Evolutionary conservation across 2,113 vertebrate species (phyloP), one percentile per base, ranked within the genome.

Genomic region (Heterotis niloticus): DNA sequence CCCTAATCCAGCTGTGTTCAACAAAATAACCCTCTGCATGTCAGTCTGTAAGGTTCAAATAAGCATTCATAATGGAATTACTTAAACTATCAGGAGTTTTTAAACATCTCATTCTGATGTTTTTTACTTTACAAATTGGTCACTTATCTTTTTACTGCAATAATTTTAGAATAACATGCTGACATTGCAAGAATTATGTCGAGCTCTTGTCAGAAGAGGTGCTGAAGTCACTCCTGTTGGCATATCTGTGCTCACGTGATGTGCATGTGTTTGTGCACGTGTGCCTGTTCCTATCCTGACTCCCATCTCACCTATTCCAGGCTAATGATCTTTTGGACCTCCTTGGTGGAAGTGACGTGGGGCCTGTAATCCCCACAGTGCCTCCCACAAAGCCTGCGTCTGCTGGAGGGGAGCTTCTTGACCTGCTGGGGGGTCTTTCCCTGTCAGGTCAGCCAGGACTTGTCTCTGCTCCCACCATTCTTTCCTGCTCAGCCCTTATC

Each of bases 251-350:
- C n/a, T 24, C 14, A 14, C 9, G 0, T 60, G 54, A 14, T 28
- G 52, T 29, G 16, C 10, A 10, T 24, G 26, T 44, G 74, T 74
- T n/a, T n/a, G n/a, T n/a, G n/a, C n/a, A n/a, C n/a, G n/a, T n/a
- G n/a, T n/a, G n/a, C n/a, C n/a, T n/a, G n/a, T n/a, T n/a, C n/a
- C n/a, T n/a, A n/a, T n/a, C 14, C 54, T 54, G 11, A 73, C 11
- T 17, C 82, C 82, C 86, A 18, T 89, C 5, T 16, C 2, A 62
- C 77, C 2, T 83, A 44, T 44, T 80, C 73, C 87, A 99, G 97
- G 96, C 94, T 82, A 99, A 95, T 89, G 96, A 99, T 90, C 93
- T 99, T 86, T 93, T 99, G 91, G 98, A 97, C 88, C 90, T 99
- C 80, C 85, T 99, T 79, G 96, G 95, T 77, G 95, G 91, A 89